Conservation (phyloP, 2,113 vertebrate species). For the Opisthocomus hoazin region DNA sequence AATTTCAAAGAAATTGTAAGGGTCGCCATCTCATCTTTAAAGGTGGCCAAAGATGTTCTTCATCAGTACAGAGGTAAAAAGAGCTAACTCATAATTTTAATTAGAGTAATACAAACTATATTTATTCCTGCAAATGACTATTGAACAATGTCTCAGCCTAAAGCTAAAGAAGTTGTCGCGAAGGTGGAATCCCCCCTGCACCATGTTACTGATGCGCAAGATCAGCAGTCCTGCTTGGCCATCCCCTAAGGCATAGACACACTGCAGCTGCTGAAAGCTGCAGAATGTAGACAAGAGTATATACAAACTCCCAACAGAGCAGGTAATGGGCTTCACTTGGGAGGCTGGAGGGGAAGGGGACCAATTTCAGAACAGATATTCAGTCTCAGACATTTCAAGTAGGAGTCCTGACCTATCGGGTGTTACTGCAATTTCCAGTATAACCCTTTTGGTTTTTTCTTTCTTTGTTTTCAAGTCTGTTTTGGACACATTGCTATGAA, state of each 20-base stretch:
- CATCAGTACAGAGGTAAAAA: neutral
- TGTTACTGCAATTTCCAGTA: neutral
- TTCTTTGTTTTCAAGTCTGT: neutral
- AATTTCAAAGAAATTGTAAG: neutral
- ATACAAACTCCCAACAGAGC: neutral
- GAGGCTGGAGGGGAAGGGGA: neutral
- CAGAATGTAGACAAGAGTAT: neutral
- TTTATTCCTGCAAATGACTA: neutral
- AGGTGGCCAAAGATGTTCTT: neutral
- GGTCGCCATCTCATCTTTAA: neutral
- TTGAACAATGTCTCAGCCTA: neutral
- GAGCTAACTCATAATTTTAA: neutral
- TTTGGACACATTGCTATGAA: neutral
- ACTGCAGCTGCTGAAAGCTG: neutral
- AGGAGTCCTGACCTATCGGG: neutral
- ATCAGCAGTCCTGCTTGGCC: neutral
- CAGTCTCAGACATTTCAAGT: neutral
- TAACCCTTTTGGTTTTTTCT: fast-evolving
- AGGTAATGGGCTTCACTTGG: neutral
- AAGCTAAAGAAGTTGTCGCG: neutral
- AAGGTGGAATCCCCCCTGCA: neutral
- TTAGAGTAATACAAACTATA: neutral
- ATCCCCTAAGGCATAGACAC: fast-evolving
- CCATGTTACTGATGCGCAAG: neutral
- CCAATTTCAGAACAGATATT: neutral